These are phyloP conservation scores for Paguma larvata DNA, from an alignment of 2,797 vertebrate species.

Conservation along the genomic window DNA sequence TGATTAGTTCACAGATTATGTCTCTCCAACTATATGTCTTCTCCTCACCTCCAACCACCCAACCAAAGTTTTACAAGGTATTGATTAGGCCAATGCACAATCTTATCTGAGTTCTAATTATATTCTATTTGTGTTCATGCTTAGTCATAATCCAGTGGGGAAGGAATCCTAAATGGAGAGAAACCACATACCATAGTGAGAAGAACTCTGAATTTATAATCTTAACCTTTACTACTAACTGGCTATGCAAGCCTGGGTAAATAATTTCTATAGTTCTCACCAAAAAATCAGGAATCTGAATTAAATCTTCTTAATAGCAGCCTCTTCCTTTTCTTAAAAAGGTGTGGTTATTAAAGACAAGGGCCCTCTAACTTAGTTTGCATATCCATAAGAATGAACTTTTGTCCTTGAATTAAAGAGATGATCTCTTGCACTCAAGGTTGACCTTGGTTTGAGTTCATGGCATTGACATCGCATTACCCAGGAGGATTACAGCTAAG, in stretches of 20 bases:
- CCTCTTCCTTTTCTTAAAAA: neutral
- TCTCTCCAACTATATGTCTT: neutral
- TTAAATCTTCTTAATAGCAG: neutral
- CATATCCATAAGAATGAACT: neutral
- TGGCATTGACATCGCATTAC: constrained; percentile 34
- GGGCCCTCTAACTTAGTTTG: neutral
- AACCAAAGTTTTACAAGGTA: neutral
- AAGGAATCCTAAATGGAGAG: neutral
- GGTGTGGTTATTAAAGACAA: constrained; percentile 6
- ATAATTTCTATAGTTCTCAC: neutral
- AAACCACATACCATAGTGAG: neutral
- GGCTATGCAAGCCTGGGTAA: neutral
- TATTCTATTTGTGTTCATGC: neutral
- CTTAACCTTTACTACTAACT: neutral
- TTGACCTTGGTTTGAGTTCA: constrained; percentile 59
- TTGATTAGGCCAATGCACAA: neutral
- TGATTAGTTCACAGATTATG: neutral
- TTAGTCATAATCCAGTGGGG: neutral
- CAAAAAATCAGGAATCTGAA: constrained; percentile 10
- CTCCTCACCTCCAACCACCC: neutral
- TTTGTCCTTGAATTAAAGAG: neutral
- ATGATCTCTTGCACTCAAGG: neutral
- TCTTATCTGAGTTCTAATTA: constrained; percentile 13
- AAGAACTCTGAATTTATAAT: neutral
- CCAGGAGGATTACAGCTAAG: constrained; percentile 51